These are phyloP conservation scores for Oncorhynchus mykiss DNA, from an alignment of 2,113 vertebrate species.

Conservation along the genomic window DNA sequence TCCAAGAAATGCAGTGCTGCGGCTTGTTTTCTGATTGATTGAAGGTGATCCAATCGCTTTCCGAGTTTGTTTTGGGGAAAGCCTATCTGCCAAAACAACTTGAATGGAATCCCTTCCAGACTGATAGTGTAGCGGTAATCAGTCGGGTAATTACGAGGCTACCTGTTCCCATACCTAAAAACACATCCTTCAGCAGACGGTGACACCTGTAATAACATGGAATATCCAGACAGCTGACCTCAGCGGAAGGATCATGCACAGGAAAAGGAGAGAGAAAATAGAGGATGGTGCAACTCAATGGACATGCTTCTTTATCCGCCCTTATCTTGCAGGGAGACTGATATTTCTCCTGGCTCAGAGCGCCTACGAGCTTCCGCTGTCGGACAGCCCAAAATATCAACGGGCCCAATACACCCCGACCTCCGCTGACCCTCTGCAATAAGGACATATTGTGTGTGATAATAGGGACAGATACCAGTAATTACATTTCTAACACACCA, in stretches of 20 bases:
- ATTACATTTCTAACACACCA: conserved; percentile 37
- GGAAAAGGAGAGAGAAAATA: background rate
- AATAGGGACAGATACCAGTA: conserved; percentile 37
- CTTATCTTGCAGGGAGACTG: conserved; percentile 44
- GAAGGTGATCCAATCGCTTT: too few relatives aligned
- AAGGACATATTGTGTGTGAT: conserved; percentile 53
- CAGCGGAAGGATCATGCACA: too few relatives aligned
- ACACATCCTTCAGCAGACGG: too few relatives aligned
- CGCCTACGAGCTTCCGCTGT: conserved; percentile 40
- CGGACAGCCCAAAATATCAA: conserved; percentile 54
- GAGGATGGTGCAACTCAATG: background rate
- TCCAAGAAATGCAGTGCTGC: too few relatives aligned
- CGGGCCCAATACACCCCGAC: conserved; percentile 37
- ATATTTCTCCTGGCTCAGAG: conserved; percentile 41
- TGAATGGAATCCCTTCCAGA: too few relatives aligned
- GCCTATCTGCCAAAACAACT: too few relatives aligned
- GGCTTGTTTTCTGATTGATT: too few relatives aligned
- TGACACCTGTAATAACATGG: too few relatives aligned
- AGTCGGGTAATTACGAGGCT: too few relatives aligned
- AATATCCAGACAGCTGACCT: background rate
- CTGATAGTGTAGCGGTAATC: too few relatives aligned
- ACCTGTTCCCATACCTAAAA: too few relatives aligned
- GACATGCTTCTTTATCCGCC: conserved; percentile 43
- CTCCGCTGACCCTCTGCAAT: conserved; percentile 30
- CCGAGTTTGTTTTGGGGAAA: too few relatives aligned